Conservation (phyloP, 2,113 vertebrate genomes). For the Myotis lucifugus region DNA sequence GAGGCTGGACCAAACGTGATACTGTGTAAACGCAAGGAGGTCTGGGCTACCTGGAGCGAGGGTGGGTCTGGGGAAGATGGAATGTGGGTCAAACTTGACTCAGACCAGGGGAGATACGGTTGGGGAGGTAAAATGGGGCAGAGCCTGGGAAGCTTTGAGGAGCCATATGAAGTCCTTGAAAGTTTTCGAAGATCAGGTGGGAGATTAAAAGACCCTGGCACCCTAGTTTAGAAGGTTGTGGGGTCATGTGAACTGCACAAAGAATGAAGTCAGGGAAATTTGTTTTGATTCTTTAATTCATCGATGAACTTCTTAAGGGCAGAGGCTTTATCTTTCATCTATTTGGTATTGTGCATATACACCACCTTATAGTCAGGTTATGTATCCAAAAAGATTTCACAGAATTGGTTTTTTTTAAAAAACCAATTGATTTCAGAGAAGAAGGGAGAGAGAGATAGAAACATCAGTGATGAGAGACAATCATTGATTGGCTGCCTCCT, state of each 20-base stretch:
- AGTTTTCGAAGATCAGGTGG: background rate
- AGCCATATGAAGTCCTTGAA: background rate
- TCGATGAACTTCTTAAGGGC: too few species aligned
- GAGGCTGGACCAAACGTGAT: background rate
- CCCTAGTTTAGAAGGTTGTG: background rate
- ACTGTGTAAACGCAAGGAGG: background rate
- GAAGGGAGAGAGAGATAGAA: too few species aligned
- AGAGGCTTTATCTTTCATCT: too few species aligned
- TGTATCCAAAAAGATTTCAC: too few species aligned
- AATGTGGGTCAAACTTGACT: background rate
- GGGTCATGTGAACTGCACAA: background rate
- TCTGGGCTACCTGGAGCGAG: background rate
- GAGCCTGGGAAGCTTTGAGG: background rate
- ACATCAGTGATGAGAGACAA: too few species aligned
- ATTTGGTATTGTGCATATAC: too few species aligned
- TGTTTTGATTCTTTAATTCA: background rate
- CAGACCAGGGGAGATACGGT: too few species aligned
- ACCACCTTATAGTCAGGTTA: too few species aligned
- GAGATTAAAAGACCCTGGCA: background rate
- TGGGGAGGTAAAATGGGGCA: background rate
- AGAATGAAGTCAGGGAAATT: background rate
- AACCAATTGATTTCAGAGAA: too few species aligned
- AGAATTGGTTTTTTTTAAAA: too few species aligned
- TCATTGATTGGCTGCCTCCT: too few species aligned
- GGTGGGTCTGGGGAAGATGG: background rate